A percentile compares a stretch with the other conserved stretches of the same genome.
These are phyloP conservation scores for Bufo bufo DNA, from an alignment of 2,113 vertebrate genomes.

Conservation along the genomic window DNA sequence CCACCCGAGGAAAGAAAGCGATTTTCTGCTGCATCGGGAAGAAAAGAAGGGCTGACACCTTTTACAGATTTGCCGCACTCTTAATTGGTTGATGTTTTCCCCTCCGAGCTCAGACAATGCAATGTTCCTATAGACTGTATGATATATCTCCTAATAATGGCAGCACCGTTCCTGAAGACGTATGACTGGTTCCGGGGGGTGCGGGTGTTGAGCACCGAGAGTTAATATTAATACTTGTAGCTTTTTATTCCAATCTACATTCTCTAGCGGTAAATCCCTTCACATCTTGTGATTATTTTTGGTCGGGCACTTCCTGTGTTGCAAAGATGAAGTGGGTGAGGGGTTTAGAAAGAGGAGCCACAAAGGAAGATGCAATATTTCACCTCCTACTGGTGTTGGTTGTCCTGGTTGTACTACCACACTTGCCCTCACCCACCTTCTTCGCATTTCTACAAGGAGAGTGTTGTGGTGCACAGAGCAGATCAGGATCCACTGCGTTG, in stretches of 20 bases:
- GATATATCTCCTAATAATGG: background rate
- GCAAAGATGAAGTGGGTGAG: background rate
- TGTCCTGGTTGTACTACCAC: background rate
- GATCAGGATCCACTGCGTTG: too few relatives aligned
- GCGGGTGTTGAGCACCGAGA: background rate
- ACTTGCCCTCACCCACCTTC: too few relatives aligned
- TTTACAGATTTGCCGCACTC: constrained; percentile 24
- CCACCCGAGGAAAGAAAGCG: background rate
- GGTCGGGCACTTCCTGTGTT: background rate
- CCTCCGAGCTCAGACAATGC: background rate
- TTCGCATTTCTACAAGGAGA: too few relatives aligned
- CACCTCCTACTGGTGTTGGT: background rate
- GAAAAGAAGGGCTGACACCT: background rate
- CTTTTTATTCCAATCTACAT: background rate
- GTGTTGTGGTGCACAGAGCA: too few relatives aligned
- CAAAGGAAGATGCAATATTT: background rate
- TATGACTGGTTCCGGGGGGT: too few relatives aligned
- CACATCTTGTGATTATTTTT: background rate
- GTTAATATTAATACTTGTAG: background rate
- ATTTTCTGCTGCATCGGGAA: background rate
- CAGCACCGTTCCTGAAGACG: background rate
- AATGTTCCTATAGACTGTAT: background rate
- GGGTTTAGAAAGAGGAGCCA: background rate
- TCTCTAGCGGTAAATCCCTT: background rate
- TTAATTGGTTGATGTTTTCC: constrained; percentile 40